Percentiles rank a stretch among this genome's conserved stretches.
Conservation (phyloP, 2,113 vertebrate species). For the Kobus ellipsiprymnus region DNA sequence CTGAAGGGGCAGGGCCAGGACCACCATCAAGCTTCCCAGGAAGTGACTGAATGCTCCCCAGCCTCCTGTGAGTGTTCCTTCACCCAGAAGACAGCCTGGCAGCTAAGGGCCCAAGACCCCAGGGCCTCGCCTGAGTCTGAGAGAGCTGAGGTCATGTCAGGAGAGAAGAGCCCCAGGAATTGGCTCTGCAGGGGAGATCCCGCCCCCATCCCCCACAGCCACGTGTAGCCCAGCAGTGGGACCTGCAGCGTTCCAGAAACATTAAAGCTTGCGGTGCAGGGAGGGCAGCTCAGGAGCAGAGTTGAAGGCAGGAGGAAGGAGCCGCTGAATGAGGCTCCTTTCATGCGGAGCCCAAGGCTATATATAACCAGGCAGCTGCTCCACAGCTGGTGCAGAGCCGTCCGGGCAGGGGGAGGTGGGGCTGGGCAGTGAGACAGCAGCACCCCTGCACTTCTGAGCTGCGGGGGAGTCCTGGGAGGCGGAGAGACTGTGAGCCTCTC, state of each 20-base stretch:
- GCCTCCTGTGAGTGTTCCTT: neutral
- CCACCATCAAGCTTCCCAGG: neutral
- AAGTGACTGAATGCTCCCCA: neutral
- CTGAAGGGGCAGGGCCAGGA: neutral
- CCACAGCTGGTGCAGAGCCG: neutral
- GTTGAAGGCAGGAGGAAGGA: neutral
- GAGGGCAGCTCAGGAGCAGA: neutral
- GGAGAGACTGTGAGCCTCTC: fast-evolving
- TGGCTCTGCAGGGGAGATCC: neutral
- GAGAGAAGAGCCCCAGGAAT: neutral
- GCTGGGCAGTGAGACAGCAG: neutral
- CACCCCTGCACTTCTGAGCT: neutral
- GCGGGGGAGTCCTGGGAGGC: fast-evolving
- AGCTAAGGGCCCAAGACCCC: neutral
- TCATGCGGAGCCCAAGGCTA: neutral
- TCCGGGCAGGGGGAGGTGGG: neutral
- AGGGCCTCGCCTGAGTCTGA: neutral
- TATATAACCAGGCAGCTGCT: neutral
- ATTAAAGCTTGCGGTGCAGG: neutral
- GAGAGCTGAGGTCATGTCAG: neutral
- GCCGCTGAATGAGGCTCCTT: neutral
- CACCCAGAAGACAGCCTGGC: neutral
- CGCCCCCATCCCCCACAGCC: neutral
- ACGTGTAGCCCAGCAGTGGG: neutral
- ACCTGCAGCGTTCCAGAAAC: conserved; percentile 13